Base-by-base conservation (phyloP, 2,888 invertebrate species). In the Hipparchia semele region DNA sequence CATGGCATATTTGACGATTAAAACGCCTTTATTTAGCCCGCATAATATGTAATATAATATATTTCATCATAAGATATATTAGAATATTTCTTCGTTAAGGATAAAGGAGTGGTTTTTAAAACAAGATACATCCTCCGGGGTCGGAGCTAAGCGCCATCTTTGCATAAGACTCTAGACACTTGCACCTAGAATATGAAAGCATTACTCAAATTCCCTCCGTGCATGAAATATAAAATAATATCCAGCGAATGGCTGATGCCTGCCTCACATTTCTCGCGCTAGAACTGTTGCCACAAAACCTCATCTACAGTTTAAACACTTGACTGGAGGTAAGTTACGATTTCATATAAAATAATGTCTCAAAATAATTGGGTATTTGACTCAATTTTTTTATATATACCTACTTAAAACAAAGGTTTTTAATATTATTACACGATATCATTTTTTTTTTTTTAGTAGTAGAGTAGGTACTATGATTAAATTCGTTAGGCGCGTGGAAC, bases 171-270 rank as follows among this genome's bases (percentile, higher is more conserved):
- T 53, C 51, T 2, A 65, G 65, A 53, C 53, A 33, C 51, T 65
- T 12, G 65, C 65, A 33, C 23, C 65, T 65, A 65, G 65, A 65
- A 53, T 61, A 62, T 60, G 60, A 60, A 7, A 58, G 65, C 23
- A 65, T 65, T 51, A 59, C 58, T 71, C 71, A 59, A 39, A 49
- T 39, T 65, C 46, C 46, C 59, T 23, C 33, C 53, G 53, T 53
- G 49, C 59, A 39, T 7, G 59, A 51, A 65, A 51, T 71, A 59
- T 71, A 39, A 71, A 71, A 71, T 71, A 71, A 65, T 70, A 54
- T 64, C 39, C 56, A n/a, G 67, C 1, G 10, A 60, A 70, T 23
- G 45, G 46, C 45, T 54, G 13, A 49, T 58, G 58, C 58, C 59
- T 10, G 5, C 7, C 9, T 5, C 33, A 2, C 33, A 60, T 6